Percentiles rank a stretch among this genome's conserved stretches.
These are phyloP conservation scores for Austrofundulus limnaeus DNA, from an alignment of 2,113 vertebrate genomes.

Conservation along the genomic window DNA sequence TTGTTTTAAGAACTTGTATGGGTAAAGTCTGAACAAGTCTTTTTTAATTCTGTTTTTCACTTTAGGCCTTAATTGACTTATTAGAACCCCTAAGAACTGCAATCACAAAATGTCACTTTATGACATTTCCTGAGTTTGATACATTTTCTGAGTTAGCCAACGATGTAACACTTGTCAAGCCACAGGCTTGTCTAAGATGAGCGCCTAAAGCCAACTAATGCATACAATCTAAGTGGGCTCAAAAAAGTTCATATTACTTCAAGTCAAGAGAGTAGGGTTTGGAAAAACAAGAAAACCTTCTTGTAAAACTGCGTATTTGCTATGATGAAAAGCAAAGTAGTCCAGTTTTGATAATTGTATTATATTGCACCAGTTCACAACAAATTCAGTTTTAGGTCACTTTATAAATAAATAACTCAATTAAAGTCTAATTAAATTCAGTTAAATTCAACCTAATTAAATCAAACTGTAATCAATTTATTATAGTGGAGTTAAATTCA, in stretches of 20 bases:
- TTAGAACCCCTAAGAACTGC: neutral
- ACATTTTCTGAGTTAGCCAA: neutral
- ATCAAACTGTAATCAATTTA: neutral
- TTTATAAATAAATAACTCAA: neutral
- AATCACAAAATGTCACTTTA: neutral
- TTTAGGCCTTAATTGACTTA: slow-evolving; percentile 8
- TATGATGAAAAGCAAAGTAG: neutral
- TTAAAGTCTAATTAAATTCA: neutral
- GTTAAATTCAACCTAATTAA: neutral
- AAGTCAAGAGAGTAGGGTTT: neutral
- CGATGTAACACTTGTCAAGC: neutral
- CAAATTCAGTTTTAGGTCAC: neutral
- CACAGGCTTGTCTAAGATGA: neutral
- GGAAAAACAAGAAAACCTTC: neutral
- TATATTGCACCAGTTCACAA: neutral
- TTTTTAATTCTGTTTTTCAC: too few species aligned
- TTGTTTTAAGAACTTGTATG: neutral
- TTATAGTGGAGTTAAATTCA: neutral
- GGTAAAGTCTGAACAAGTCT: slow-evolving; percentile 2
- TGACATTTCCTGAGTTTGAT: neutral
- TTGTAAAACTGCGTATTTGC: neutral
- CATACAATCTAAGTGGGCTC: neutral
- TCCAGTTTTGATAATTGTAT: neutral
- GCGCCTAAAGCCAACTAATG: neutral
- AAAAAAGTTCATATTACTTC: rapidly evolving